Percentiles rank a stretch among this genome's conserved stretches.
These are phyloP conservation scores for Crocuta crocuta DNA, from an alignment of 2,113 vertebrate genomes.

Conservation along the genomic window DNA sequence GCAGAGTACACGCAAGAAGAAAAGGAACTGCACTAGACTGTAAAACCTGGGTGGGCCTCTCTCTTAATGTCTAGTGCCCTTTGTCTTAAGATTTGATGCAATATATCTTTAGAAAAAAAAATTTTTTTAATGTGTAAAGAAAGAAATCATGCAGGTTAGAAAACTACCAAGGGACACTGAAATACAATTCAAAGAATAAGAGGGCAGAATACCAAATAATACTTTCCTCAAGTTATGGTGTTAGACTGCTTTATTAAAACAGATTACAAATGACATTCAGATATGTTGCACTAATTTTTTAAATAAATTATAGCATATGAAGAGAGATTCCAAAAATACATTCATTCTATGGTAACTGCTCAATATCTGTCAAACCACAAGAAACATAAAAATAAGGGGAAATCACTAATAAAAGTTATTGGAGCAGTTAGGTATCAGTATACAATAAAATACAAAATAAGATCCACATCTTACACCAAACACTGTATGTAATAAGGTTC, in stretches of 20 bases:
- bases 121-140: background rate
- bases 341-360: background rate
- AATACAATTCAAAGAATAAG: background rate
- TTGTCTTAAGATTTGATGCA: slow-evolving; percentile 85
- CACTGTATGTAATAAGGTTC: background rate
- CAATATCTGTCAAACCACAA: slow-evolving; percentile 7
- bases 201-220: background rate
- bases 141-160: background rate
- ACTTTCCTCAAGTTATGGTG: background rate
- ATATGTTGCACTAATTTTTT: background rate
- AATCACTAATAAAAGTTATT: background rate
- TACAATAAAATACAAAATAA: background rate
- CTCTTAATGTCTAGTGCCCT: slow-evolving; percentile 90
- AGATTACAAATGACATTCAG: slow-evolving; percentile 7
- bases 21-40: slow-evolving; percentile 83
- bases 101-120: slow-evolving; percentile 57
- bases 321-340: slow-evolving; percentile 7
- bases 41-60: slow-evolving; percentile 87
- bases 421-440: background rate
- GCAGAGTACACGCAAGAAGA: slow-evolving; percentile 87
- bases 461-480: background rate
- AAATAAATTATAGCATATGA: background rate
- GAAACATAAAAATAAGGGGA: background rate
- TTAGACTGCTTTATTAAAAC: background rate
- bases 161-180: background rate